These are phyloP conservation scores for Ibidorhyncha struthersii DNA, from an alignment of 2,113 vertebrate genomes.

Conservation along the genomic window DNA sequence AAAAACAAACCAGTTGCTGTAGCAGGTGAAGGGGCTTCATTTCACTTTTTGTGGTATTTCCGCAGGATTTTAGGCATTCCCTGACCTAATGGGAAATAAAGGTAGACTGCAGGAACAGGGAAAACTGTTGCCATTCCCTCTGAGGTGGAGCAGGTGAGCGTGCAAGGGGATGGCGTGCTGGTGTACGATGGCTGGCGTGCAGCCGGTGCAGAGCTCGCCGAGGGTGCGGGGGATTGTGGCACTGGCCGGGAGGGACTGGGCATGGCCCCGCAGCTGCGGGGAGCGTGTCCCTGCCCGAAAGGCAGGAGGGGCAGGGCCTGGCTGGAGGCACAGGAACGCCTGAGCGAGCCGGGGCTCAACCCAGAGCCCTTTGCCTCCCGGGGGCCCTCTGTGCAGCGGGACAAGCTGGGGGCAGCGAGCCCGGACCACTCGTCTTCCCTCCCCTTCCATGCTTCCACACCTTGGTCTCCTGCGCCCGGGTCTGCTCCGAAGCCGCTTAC, in stretches of 20 bases:
- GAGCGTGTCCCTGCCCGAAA: not conserved
- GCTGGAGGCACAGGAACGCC: accelerated
- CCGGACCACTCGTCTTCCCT: accelerated
- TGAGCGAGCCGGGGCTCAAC: accelerated
- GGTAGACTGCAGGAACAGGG: not conserved
- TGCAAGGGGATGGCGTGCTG: accelerated
- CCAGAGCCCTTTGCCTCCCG: not conserved
- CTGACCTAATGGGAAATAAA: not conserved
- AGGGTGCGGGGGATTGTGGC: accelerated
- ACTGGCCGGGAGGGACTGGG: not conserved
- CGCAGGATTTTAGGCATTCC: accelerated
- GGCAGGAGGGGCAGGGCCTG: not conserved
- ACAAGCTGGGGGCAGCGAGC: not conserved
- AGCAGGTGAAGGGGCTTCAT: not conserved
- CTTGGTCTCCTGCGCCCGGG: not conserved
- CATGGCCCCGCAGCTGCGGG: not conserved
- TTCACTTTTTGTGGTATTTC: not conserved
- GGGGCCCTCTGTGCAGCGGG: not conserved
- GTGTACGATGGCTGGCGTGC: accelerated
- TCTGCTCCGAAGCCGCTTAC: not conserved
- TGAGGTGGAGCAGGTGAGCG: accelerated
- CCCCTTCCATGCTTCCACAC: not conserved
- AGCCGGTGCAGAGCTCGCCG: accelerated
- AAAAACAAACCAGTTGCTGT: accelerated
- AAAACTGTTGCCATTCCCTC: not conserved